Percentiles rank a stretch among this genome's conserved stretches.
These are phyloP conservation scores for Eristalinus sepulchralis DNA, from an alignment of 2,888 invertebrate genomes.

Conservation along the genomic window DNA sequence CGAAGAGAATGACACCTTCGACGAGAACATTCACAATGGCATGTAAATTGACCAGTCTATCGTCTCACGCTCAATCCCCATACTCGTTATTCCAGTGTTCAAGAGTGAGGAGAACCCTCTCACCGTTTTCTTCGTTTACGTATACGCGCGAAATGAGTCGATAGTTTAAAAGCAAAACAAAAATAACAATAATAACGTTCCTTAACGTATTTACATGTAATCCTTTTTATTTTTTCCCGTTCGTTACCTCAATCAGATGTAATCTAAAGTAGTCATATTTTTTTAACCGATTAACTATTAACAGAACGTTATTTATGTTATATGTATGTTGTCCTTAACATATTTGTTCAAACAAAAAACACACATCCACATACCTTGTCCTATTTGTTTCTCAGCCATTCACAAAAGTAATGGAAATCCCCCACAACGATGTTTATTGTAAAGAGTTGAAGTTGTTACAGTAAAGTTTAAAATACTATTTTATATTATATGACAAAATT, in stretches of 20 bases:
- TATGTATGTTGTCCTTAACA: constrained; percentile 44
- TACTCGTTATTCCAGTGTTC: constrained; percentile 70
- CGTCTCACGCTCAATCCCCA: constrained; percentile 67
- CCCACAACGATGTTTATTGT: constrained; percentile 47
- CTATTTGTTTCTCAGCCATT: constrained; percentile 5
- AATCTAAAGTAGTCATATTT: constrained; percentile 24
- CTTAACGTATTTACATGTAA: constrained; percentile 4
- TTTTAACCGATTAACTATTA: constrained; percentile 18
- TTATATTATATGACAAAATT: constrained; percentile 64
- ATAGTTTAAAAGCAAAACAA: constrained; percentile 30
- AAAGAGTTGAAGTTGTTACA: constrained; percentile 57
- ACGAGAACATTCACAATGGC: constrained; percentile 77
- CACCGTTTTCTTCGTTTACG: constrained; percentile 52
- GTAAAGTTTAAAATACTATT: constrained; percentile 57
- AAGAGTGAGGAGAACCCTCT: constrained; percentile 41
- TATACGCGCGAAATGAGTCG: constrained; percentile 46
- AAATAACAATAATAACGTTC: constrained; percentile 12
- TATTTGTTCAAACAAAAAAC: constrained; percentile 9
- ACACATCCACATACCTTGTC: constrained; percentile 7
- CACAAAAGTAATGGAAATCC: constrained; percentile 10
- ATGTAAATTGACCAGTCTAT: constrained; percentile 54
- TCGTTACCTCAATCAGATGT: constrained; percentile 55
- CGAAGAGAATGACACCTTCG: constrained; percentile 78
- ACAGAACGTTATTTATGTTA: constrained; percentile 27
- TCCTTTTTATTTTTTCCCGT: not conserved